Evolutionary conservation across 2,797 vertebrate genomes (phyloP), one percentile per base, ranked within the genome.

Genomic region (Ara ararauna): DNA sequence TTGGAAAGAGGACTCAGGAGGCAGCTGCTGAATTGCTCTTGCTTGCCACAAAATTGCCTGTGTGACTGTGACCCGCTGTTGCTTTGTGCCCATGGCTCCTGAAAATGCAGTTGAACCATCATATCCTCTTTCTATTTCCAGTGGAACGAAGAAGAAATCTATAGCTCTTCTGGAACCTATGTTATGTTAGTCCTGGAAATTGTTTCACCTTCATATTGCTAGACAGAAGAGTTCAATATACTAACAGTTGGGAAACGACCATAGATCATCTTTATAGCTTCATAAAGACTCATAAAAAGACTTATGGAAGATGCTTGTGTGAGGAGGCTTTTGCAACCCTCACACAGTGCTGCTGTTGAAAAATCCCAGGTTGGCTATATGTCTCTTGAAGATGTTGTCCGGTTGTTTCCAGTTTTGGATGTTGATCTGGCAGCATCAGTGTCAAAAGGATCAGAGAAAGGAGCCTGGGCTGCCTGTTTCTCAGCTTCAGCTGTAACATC

Each of bases 51-150:
- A 23, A 74, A 61, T 42, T 38, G 22, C 40, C 73, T 16, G n/a
- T 10, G 7, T 0, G 0, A 26, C 38, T 75, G 38, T 85, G 94
- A 78, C 56, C 61, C 0, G 0, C 34, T 48, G 29, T 54, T 4
- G 1, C 30, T 50, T 92, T 51, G 47, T n/a, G 36, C 72, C 85
- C 8, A 1, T 6, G 32, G n/a, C 38, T 85, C 75, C 78, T 54
- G 44, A 67, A 85, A 85, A 80, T 71, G 36, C 51, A 80, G 36
- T 29, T 36, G 4, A 48, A 51, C 1, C 1, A 20, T 54, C 1
- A 2, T 21, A n/a, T n/a, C 78, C 9, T 60, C 85, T 64, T 70
- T 66, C 44, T 91, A 3, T 89, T 92, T 64, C 47, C 17, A 60
- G 20, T 60, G 48, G 44, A 40, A 51, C 45, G 84, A 95, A 81